Evolutionary conservation across 2,113 vertebrate genomes (phyloP).

Genomic region (Archocentrus centrarchus): DNA sequence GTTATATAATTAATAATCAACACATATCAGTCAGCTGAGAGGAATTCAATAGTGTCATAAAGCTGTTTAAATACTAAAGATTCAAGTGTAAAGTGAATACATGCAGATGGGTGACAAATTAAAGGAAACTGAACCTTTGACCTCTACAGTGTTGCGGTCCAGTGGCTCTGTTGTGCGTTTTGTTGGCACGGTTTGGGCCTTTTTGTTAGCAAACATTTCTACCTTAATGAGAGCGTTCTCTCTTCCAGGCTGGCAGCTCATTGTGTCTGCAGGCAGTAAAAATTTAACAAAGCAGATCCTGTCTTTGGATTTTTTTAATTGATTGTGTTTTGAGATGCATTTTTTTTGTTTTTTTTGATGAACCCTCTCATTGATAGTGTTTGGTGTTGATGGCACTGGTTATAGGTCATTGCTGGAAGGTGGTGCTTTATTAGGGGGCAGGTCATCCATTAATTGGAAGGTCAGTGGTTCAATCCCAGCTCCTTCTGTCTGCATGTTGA

Average conservation of each 20-base stretch:
- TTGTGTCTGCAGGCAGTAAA: background rate
- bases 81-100: constrained; percentile 34
- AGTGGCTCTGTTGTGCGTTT: background rate
- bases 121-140: background rate
- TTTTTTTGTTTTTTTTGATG: too few relatives aligned
- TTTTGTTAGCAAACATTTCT: background rate
- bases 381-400: background rate
- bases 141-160: background rate
- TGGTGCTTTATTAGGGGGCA: background rate
- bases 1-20: constrained; percentile 33
- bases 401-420: background rate
- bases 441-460: background rate
- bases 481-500: background rate
- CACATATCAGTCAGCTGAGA: constrained; percentile 33
- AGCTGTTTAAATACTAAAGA: constrained; percentile 40
- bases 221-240: background rate
- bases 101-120: constrained; percentile 3
- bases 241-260: background rate
- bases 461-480: background rate
- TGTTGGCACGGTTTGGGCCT: background rate
- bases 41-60: constrained; percentile 15
- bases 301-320: background rate
- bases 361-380: background rate
- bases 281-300: background rate
- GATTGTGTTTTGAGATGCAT: background rate